Evolutionary conservation across 1,140 invertebrate species (phyloP).

Genomic region (Paraescarpia echinospica): DNA sequence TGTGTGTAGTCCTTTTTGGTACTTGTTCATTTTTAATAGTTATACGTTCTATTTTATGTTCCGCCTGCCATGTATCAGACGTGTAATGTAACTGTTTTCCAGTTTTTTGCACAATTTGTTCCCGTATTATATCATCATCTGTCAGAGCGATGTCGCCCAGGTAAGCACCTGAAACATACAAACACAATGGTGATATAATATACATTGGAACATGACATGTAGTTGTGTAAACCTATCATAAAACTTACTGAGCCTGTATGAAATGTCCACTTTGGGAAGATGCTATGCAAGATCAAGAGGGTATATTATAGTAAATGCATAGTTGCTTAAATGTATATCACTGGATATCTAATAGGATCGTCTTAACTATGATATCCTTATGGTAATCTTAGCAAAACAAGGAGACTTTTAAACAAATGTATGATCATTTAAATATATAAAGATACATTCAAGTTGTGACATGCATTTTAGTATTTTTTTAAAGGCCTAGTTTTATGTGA

Average conservation of each 20-base stretch:
- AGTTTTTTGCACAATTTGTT: background rate
- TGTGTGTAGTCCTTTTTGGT: background rate
- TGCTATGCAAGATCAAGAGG: background rate
- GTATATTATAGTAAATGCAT: background rate
- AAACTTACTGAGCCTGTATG: background rate
- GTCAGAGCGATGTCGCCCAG: slow-evolving; percentile 29
- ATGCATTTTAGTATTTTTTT: too few relatives aligned
- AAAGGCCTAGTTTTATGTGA: too few relatives aligned
- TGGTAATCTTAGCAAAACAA: too few relatives aligned
- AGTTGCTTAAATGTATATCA: background rate
- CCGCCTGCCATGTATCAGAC: background rate
- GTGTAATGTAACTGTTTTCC: background rate
- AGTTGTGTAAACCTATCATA: background rate
- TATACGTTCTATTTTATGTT: background rate
- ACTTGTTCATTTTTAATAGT: background rate
- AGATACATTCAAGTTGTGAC: too few relatives aligned
- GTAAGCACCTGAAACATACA: slow-evolving; percentile 21
- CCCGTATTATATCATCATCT: slow-evolving; percentile 17
- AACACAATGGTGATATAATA: background rate
- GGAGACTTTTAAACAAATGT: too few relatives aligned
- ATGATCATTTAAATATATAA: too few relatives aligned
- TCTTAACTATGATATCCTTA: too few relatives aligned
- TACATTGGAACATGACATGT: background rate
- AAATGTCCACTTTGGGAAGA: background rate
- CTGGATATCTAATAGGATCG: background rate